phyloP scores from a whole-genome alignment of 35 echinoderm and acorn worm genomes.

The Amphiura filiformis region DNA sequence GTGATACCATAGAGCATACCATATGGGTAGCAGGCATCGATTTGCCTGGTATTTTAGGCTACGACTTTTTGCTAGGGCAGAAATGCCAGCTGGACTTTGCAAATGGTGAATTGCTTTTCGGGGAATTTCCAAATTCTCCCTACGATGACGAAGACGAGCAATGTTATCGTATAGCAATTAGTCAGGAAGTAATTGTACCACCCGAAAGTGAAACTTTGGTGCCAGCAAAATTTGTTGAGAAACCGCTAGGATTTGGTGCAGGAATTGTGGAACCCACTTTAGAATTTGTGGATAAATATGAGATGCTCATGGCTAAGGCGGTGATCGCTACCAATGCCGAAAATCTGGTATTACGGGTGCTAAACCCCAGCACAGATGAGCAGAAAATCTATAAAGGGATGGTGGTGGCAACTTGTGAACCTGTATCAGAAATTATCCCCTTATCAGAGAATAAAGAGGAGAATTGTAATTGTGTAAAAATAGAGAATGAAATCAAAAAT shows the following conservation, averaged over 20 bases:
- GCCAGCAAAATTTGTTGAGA: neutral
- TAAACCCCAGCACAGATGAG: neutral
- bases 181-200: neutral
- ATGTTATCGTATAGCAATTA: neutral
- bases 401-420: neutral
- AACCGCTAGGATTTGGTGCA: neutral
- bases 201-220: neutral
- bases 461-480: neutral
- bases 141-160: neutral
- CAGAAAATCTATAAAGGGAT: neutral
- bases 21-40: slow-evolving; percentile 51
- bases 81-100: slow-evolving; percentile 35
- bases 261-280: neutral
- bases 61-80: slow-evolving; percentile 32
- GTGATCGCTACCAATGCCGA: neutral
- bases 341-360: neutral
- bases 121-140: neutral
- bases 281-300: neutral
- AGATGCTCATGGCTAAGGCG: neutral
- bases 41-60: slow-evolving; percentile 35
- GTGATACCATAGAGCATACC: slow-evolving; percentile 21
- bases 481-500: neutral
- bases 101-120: neutral
- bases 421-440: neutral
- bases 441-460: neutral